Evolutionary conservation across 2,797 vertebrate genomes (phyloP).

Genomic region (Dendrocincla tyrannina): DNA sequence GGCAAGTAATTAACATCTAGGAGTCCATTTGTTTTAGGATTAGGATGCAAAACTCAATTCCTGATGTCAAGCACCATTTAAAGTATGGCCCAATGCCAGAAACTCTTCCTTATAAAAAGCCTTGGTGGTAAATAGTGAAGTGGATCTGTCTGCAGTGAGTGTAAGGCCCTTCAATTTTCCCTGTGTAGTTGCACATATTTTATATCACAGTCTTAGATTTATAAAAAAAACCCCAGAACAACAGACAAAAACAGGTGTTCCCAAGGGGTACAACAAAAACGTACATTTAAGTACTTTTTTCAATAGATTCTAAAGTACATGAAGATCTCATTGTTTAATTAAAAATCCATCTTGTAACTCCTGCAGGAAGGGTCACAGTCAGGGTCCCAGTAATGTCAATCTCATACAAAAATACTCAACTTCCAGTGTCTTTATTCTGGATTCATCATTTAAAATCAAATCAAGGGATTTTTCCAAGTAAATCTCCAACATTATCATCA

Average conservation of each 20-base stretch:
- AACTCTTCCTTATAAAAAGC: neutral
- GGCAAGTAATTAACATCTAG: conserved; percentile 32
- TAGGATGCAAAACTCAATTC: conserved; percentile 29
- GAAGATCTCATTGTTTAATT: neutral
- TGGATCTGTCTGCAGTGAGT: neutral
- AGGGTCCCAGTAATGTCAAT: neutral
- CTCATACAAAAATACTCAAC: neutral
- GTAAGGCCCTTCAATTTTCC: neutral
- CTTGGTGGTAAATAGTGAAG: neutral
- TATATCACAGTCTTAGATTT: neutral
- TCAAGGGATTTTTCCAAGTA: neutral
- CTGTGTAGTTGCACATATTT: neutral
- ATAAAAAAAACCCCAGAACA: neutral
- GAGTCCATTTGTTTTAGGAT: conserved; percentile 28
- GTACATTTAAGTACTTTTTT: neutral
- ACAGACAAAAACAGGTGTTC: neutral
- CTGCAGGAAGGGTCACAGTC: neutral
- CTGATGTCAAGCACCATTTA: conserved; percentile 21
- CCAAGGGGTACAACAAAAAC: neutral
- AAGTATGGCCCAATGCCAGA: neutral
- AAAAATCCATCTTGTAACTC: neutral
- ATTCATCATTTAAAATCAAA: neutral
- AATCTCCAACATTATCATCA: neutral
- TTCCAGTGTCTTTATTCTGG: neutral
- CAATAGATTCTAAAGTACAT: neutral